Base-by-base conservation (phyloP, 2,797 vertebrate species). In the Acanthornis magna region DNA sequence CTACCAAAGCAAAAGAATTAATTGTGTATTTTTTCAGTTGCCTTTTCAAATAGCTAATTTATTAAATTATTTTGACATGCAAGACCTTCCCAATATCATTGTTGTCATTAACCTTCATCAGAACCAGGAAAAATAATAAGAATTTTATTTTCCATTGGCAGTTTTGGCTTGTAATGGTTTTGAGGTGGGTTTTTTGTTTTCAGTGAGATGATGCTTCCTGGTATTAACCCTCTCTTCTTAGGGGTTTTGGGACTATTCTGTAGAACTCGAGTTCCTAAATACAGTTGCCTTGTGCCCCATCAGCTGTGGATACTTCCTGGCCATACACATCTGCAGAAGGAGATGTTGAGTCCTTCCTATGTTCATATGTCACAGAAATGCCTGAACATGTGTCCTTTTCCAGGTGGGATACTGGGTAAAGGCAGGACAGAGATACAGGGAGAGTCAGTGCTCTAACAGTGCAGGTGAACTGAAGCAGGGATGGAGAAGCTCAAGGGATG, bases 1-100 rank as follows among this genome's bases (percentile, higher is more conserved):
- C 34, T 88, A 85, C 53, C 38, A 85, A 93, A 91, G 27, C 36
- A 90, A 91, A 94, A 57, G 20, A 86, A 89, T 86, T 66, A 81
- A 76, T 38, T 75, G 12, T 67, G 6, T 80, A 30, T 54, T 90
- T 88, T 95, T 77, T 77, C 30, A 62, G 22, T 67, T 91, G 51
- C 40, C 36, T 83, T 91, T 95, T 80, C 61, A 87, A 92, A 60
- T 57, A 85, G 34, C 34, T 93, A 25, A 85, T 91, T 74, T 43
- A 43, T 71, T 75, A 47, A 79, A 70, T 88, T 57, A 61, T 93
- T 88, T 95, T 92, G 48, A 70, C 26, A 61, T 3, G 2, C 8
- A 54, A 93, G 61, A 29, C 16, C 7, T 84, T 83, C 19, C 43
- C 79, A 58, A 63, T 38, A 82, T 76, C 20, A 68, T 17, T 42